Base-by-base conservation (phyloP, 2,797 vertebrate genomes). In the Malurus leucopterus region DNA sequence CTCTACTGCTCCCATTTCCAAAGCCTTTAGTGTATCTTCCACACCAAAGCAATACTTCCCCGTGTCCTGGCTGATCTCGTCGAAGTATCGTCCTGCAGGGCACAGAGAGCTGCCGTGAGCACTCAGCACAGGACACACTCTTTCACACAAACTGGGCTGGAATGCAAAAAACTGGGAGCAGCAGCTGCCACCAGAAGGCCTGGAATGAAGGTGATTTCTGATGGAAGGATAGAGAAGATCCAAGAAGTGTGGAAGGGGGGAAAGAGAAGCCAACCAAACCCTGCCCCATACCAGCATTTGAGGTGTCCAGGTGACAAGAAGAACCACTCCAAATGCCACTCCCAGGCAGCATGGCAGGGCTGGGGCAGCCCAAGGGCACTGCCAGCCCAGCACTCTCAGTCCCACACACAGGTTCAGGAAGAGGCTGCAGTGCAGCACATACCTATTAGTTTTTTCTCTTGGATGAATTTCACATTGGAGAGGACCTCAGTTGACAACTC, bases 381-480 rank as follows among this genome's bases (percentile, higher is more conserved):
- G 17, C 26, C 40, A 24, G 24, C 50, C 10, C 64, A 71, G 81
- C 69, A 64, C 6, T 7, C 47, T n/a, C 69, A 51, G 6, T 22
- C 27, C 65, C 53, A 40, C 40, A 8, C 4, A 9, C 5, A 30
- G 38, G 29, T 54, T 88, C 36, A 2, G 41, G 8, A 12, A 24
- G 15, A 86, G 64, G 30, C 61, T 64, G 38, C 61, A 29, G 19
- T 1, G 46, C 30, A 83, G 44, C 81, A 92, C 83, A 0, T 97
- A 98, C 99, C 99, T 98, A 99, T 99, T 97, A 99, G 98, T 95
- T 99, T 99, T 96, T 99, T 99, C 96, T 99, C 99, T 97, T 99
- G 99, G 96, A 99, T 99, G 96, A 99, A 99, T 97, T 99, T 99
- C 96, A 99, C 99, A 96, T 99, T 99, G 95, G 99, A 99, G 91